phyloP scores from a whole-genome alignment of 2,113 vertebrate genomes.

The Anarhynchus alexandrinus region DNA sequence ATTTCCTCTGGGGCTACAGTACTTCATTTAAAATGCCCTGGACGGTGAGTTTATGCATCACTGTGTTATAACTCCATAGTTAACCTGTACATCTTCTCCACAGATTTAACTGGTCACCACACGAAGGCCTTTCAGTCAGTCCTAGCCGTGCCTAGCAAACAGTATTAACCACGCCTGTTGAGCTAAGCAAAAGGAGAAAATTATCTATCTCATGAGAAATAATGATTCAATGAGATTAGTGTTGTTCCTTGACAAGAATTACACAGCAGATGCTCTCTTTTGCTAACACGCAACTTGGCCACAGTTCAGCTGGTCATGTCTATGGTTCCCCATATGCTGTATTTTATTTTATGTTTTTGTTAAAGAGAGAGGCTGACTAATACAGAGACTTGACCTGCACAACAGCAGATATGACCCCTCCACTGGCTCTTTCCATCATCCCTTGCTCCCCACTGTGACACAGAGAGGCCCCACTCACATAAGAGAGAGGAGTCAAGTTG shows the following conservation, averaged over 20 bases:
- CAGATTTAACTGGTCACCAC: neutral
- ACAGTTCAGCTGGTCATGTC: neutral
- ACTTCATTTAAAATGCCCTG: neutral
- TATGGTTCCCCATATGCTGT: neutral
- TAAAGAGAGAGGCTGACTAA: neutral
- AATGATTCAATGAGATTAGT: neutral
- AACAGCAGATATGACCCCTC: neutral
- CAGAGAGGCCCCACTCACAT: neutral
- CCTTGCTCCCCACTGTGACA: neutral
- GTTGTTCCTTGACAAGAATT: neutral
- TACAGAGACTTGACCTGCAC: neutral
- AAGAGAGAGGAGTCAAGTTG: neutral
- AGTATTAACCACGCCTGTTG: neutral
- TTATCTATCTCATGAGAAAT: neutral
- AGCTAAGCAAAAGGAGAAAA: neutral
- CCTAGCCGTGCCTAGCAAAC: neutral
- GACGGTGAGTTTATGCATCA: neutral
- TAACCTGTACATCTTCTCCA: neutral
- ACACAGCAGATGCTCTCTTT: neutral
- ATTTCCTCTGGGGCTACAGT: neutral
- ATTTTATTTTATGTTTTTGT: neutral
- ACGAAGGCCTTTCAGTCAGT: neutral
- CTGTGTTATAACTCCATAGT: neutral
- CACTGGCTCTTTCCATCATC: neutral
- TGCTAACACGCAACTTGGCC: neutral